Percentiles rank a stretch among this genome's conserved stretches.
Evolutionary conservation across 2,797 vertebrate species (phyloP).

Genomic region (Neostethus bicornis): DNA sequence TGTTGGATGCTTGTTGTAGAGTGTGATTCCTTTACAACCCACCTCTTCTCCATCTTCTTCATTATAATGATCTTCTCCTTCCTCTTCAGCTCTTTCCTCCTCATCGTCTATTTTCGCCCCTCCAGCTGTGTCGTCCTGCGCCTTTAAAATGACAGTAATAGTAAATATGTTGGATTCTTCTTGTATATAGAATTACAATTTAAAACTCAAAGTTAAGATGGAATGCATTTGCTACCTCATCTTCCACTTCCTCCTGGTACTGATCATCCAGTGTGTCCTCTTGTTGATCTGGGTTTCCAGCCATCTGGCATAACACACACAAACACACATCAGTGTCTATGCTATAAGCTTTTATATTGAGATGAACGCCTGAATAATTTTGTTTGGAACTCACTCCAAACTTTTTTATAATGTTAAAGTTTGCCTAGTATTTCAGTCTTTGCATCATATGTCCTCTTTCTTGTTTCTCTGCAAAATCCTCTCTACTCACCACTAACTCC

Average conservation of each 20-base stretch:
- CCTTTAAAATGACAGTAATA: conserved; percentile 67
- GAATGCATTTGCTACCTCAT: conserved; percentile 82
- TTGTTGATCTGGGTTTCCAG: conserved; percentile 97
- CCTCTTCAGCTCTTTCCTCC: conserved; percentile 62
- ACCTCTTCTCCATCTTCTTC: conserved; percentile 90
- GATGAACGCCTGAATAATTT: not conserved
- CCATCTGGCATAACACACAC: conserved; percentile 81
- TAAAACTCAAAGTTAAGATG: not conserved
- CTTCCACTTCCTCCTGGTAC: conserved; percentile 95
- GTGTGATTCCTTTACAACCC: conserved; percentile 18
- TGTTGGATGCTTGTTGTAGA: not conserved
- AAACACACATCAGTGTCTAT: not conserved
- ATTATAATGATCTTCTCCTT: conserved; percentile 88
- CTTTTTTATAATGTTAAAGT: too few species aligned
- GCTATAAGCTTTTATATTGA: not conserved
- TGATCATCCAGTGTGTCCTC: conserved; percentile 94
- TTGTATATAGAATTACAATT: not conserved
- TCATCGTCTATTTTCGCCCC: conserved; percentile 83
- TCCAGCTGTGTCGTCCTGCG: conserved; percentile 91
- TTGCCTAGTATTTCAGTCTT: not conserved
- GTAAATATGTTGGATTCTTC: not conserved
- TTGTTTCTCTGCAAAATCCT: not conserved
- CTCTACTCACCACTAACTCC: conserved; percentile 87
- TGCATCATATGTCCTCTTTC: not conserved
- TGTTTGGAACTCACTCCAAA: not conserved